Base-by-base conservation (phyloP, 2,113 vertebrate species). In the Rhinogobius similis region DNA sequence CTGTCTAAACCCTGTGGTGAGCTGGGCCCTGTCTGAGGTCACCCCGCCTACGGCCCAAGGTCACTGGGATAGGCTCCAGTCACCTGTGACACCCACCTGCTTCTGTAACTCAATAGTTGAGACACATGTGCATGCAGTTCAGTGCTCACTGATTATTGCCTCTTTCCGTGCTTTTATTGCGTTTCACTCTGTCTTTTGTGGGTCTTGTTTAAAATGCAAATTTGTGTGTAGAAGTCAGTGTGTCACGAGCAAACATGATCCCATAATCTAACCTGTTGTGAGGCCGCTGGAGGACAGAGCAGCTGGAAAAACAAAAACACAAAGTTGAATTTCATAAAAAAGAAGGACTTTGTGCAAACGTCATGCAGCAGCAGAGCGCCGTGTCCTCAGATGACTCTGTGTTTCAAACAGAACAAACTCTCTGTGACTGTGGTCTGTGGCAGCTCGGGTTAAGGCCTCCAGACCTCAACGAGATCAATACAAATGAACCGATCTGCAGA, bases 261-360 rank as follows among this genome's bases (percentile, higher is more conserved):
- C 20, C 3, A 36, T 10, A 18, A n/a, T 4, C 26, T 8, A 6
- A 20, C 14, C 18, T 12, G 29, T 11, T 61, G 29, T 11, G 29
- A n/a, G 58, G 29, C 11, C 29, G 20, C 18, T 38, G 3, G 18
- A 61, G 58, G 58, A 38, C 10, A 10, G 18, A 12, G 32, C 58
- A 61, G 58, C 58, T 61, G 58, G 9, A 38, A 32, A 61, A 61
- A 61, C 29, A 61, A 61, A 61, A 61, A 61, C 58, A 61, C 16
- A 16, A 58, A 21, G n/a, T 52, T 52, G 48, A 21, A 21, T 52
- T 52, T 52, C 20, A 52, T 52, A n/a, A 21, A 21, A 52, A n/a
- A 52, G n/a, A n/a, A 52, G n/a, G 48, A n/a, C 12, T 52, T 52
- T 52, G n/a, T 21, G n/a, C 16, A 52, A 52, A 23, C 10, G 50